Evolutionary conservation across 2,888 invertebrate species (phyloP), one percentile per base, ranked within the genome.

Genomic region (Drosophila quinaria): DNA sequence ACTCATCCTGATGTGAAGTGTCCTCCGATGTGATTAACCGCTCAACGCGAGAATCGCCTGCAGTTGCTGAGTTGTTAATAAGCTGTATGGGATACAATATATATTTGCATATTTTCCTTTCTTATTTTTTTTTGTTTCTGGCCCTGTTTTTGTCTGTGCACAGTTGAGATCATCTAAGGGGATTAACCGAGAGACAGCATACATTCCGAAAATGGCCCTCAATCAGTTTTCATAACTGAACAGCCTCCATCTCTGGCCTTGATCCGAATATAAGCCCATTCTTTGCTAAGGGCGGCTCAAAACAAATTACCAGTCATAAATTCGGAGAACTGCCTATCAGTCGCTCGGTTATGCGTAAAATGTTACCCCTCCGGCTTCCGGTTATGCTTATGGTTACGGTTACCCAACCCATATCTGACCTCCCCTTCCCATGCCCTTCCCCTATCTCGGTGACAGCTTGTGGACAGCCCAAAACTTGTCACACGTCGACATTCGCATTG

Each of bases 221-320:
- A 70, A 71, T 85, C 73, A 68, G 64, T 68, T 84, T 87, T 89
- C 85, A 80, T 77, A 84, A 84, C 56, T 35, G 56, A 35, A 2
- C 41, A 35, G 9, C 49, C 52, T 61, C 42, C 37, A 49, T 10
- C 9, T 9, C 6, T 75, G 72, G 46, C 56, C 52, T 52, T 73
- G 63, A 63, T 72, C 10, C 59, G 4, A 22, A 58, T 72, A n/a
- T 67, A 67, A 74, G 52, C 13, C 33, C 37, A 44, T 22, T 35
- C 56, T 52, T 61, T 33, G 78, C 58, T 69, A 59, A 49, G 59
- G 69, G 62, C 59, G 52, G 33, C 49, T 42, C 59, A 50, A 80
- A 55, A 87, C 89, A 86, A 86, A 86, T 86, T 81, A 85, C 80
- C 69, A 78, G 64, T 80, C 88, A 86, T 86, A 89, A 86, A 87